phyloP scores from a whole-genome alignment of 2,797 vertebrate genomes.

The Enteromius mattozi region DNA sequence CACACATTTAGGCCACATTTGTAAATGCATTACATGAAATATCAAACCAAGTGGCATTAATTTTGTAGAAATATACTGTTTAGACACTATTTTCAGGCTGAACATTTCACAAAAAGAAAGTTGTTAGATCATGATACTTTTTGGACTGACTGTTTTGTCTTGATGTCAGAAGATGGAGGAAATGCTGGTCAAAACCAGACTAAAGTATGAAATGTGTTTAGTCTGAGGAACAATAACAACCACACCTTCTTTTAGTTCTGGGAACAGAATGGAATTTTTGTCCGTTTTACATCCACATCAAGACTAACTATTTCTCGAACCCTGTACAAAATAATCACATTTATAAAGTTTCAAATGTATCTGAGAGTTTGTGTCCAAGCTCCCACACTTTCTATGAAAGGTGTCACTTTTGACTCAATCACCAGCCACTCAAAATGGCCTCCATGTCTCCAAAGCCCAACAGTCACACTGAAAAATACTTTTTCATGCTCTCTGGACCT shows the following conservation, averaged over 20 bases:
- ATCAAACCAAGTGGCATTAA: not conserved
- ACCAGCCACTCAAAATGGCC: conserved; percentile 31
- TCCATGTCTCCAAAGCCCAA: conserved; percentile 26
- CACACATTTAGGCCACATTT: not conserved
- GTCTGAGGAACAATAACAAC: conserved; percentile 15
- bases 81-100: conserved; percentile 11
- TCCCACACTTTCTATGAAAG: conserved; percentile 13
- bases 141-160: conserved; percentile 8
- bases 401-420: conserved; percentile 17
- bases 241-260: conserved; percentile 44
- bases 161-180: conserved; percentile 40
- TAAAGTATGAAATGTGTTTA: conserved; percentile 38
- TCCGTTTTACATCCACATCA: conserved; percentile 40
- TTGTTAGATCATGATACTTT: conserved; percentile 1
- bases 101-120: not conserved
- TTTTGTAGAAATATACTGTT: not conserved
- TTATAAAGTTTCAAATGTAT: conserved; percentile 14
- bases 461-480: conserved; percentile 33
- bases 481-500: conserved; percentile 52
- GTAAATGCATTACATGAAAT: not conserved
- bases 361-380: not conserved
- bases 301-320: conserved; percentile 12
- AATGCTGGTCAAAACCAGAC: conserved; percentile 38
- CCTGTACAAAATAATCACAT: conserved; percentile 15
- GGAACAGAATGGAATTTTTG: conserved; percentile 32